Evolutionary conservation across 2,113 vertebrate genomes (phyloP), one percentile per base, ranked within the genome.

Genomic region (Toxotes chatareus): DNA sequence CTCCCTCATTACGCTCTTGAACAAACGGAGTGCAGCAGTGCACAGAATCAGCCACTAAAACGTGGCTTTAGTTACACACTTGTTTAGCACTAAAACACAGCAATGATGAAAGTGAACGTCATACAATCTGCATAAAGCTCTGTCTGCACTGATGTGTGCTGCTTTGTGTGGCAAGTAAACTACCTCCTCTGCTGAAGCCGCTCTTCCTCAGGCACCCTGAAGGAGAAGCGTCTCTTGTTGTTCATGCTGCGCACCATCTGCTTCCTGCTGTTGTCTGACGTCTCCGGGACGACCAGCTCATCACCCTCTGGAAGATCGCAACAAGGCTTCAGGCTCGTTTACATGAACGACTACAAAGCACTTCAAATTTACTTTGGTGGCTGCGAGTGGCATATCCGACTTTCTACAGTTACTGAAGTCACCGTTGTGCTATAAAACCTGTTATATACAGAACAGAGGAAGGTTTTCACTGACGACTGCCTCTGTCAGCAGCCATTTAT

Each of bases 231-330:
- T 32, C 98, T 95, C 93, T 99, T 99, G 92, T 98, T 99, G 96
- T 97, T 99, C 87, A 98, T 96, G 92, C 95, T 99, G 80, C 98
- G 96, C 73, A 99, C 97, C 98, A 99, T 96, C 93, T 99, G 98
- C 92, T 99, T 99, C 90, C 98, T 95, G 94, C 98, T 99, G 91
- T 98, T 98, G 93, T 99, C 98, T 0, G 97, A 98, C 2, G 97
- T 99, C 92, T 99, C 98, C 1, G 98, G 98, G 80, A 99, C 97
- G 23, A 99, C 97, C 79, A 99, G 94, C 85, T 99, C 98, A 31
- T 99, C 98, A 0, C 98, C 98, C 94, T 99, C 98, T 99, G 94
- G 42, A 93, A 79, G 65, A 91, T 9, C 21, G 70, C 38, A 73
- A 78, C 56, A 78, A 21, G 82, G 66, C 44, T 66, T 5, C 36